A percentile compares a stretch with the other conserved stretches of the same genome.
phyloP scores from a whole-genome alignment of 2,797 vertebrate genomes.

The Pachyuromys duprasi region DNA sequence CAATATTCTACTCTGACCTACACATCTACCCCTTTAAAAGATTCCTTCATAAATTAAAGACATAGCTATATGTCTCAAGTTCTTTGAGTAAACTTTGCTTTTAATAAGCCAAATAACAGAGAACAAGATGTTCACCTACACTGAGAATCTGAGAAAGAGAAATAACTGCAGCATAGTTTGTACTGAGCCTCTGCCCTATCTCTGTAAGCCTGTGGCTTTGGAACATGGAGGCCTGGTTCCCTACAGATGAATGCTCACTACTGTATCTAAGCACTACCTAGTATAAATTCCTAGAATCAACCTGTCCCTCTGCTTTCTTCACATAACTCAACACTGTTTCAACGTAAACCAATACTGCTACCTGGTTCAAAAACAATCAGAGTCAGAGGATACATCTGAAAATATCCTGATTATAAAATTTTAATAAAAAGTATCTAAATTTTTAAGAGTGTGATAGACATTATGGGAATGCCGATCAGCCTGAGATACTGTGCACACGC shows the following conservation, averaged over 20 bases:
- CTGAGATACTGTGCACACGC: neutral
- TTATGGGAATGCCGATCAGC: neutral
- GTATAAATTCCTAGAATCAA: neutral
- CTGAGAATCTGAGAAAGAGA: slow-evolving; percentile 5
- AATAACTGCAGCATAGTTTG: neutral
- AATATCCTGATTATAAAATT: neutral
- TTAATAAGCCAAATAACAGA: neutral
- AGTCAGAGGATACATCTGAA: neutral
- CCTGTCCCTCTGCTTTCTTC: neutral
- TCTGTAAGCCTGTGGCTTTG: neutral
- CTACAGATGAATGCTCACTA: neutral
- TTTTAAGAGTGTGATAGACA: neutral
- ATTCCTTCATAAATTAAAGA: neutral
- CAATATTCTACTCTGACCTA: neutral
- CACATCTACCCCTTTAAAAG: neutral
- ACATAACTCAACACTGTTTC: neutral
- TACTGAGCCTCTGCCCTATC: neutral
- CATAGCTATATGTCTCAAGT: neutral
- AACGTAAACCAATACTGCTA: neutral
- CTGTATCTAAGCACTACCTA: neutral
- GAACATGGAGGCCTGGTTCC: neutral
- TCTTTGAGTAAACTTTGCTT: neutral
- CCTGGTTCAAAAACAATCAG: neutral
- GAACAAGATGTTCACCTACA: neutral
- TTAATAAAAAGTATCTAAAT: neutral